These are phyloP conservation scores for Xestia rhomboidea DNA, from an alignment of 2,888 invertebrate genomes.

Conservation along the genomic window DNA sequence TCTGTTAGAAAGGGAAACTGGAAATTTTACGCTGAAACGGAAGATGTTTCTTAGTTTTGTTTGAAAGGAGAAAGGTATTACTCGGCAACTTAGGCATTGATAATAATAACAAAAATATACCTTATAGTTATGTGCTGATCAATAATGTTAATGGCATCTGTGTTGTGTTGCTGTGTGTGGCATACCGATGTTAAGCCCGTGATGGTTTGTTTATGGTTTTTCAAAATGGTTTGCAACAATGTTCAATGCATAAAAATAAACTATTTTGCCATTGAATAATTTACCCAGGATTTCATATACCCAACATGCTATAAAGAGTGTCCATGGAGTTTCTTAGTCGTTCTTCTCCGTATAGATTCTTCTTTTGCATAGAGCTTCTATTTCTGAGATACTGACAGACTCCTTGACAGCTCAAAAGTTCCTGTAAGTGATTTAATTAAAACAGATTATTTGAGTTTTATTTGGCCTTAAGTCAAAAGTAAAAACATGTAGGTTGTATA, in stretches of 20 bases:
- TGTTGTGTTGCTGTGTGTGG: too few relatives aligned
- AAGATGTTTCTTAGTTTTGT: too few relatives aligned
- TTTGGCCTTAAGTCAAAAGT: background rate
- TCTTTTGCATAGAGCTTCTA: background rate
- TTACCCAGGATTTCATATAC: too few relatives aligned
- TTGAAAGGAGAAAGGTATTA: background rate
- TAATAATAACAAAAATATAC: background rate
- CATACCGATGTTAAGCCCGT: too few relatives aligned
- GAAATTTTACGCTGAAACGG: constrained; percentile 10
- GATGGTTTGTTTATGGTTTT: too few relatives aligned
- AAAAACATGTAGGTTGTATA: too few relatives aligned
- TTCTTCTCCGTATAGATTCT: background rate
- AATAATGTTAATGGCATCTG: too few relatives aligned
- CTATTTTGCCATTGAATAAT: too few relatives aligned
- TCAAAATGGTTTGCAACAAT: too few relatives aligned
- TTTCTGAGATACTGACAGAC: background rate
- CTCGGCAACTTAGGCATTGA: background rate
- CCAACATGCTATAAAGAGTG: too few relatives aligned
- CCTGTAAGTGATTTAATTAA: background rate
- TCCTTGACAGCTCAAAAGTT: background rate
- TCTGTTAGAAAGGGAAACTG: background rate
- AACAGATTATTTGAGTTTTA: background rate
- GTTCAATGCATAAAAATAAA: too few relatives aligned
- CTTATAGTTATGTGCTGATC: too few relatives aligned
- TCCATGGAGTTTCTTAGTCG: background rate